Evolutionary conservation across 2,888 invertebrate genomes (phyloP).

Genomic region (Oscheius sp.): DNA sequence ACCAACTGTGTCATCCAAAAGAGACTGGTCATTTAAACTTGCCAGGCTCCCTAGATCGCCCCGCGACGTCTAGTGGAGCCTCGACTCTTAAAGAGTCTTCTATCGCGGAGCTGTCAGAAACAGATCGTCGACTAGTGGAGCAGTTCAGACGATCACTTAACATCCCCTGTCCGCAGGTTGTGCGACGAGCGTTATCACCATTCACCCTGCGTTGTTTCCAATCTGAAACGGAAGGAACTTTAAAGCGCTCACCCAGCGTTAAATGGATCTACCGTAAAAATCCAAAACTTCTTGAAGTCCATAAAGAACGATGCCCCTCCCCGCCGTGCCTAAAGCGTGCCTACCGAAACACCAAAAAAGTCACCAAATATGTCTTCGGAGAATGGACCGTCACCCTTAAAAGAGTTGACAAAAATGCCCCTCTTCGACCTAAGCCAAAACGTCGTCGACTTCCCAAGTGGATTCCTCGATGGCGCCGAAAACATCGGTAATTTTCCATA

Average conservation of each 20-base stretch:
- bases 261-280: constrained; percentile 16
- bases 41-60: constrained; percentile 55
- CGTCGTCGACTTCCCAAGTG: constrained; percentile 37
- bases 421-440: constrained; percentile 37
- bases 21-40: constrained; percentile 49
- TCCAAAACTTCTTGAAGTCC: neutral
- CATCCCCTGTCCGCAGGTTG: constrained; percentile 51
- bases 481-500: constrained; percentile 17
- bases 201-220: constrained; percentile 36
- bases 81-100: constrained; percentile 40
- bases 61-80: constrained; percentile 60
- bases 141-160: constrained; percentile 53
- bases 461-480: constrained; percentile 48
- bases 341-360: neutral
- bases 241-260: neutral
- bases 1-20: constrained; percentile 3
- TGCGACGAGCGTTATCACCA: constrained; percentile 48
- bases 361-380: constrained; percentile 28
- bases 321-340: constrained; percentile 24
- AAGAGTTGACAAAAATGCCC: constrained; percentile 42
- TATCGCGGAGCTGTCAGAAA: constrained; percentile 54
- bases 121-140: constrained; percentile 56
- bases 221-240: neutral
- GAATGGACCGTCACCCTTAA: constrained; percentile 44
- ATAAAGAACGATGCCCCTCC: constrained; percentile 14